These are phyloP conservation scores for Percina caprodes DNA, from an alignment of 2,113 vertebrate species.

Conservation along the genomic window DNA sequence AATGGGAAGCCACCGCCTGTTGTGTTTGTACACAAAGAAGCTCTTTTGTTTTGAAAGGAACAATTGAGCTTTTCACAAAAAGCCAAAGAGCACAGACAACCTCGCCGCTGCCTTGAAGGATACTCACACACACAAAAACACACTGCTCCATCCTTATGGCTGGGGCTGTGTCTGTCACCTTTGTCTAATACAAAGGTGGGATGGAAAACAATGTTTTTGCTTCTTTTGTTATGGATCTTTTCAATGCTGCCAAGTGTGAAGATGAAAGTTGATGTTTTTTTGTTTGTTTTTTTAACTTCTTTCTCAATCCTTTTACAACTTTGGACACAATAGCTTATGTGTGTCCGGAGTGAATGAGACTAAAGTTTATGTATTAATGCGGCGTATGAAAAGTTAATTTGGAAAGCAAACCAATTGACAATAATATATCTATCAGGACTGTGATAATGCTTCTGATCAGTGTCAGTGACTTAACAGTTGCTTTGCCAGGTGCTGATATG, in stretches of 20 bases:
- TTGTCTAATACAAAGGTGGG: slow-evolving; percentile 67
- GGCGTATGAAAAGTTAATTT: not conserved
- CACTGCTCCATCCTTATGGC: slow-evolving; percentile 50
- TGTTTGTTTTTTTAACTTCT: slow-evolving; percentile 7
- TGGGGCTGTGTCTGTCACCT: slow-evolving; percentile 65
- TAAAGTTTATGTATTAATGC: slow-evolving; percentile 9
- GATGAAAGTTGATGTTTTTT: slow-evolving; percentile 33
- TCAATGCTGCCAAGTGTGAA: slow-evolving; percentile 24
- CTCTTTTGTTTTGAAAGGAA: slow-evolving; percentile 77
- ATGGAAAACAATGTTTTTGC: slow-evolving; percentile 46
- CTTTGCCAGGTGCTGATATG: slow-evolving; percentile 58
- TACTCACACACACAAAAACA: slow-evolving; percentile 47
- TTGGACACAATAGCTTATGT: slow-evolving; percentile 8
- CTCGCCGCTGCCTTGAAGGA: slow-evolving; percentile 60
- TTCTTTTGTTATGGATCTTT: slow-evolving; percentile 49
- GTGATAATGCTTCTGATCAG: slow-evolving; percentile 24
- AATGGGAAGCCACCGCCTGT: slow-evolving; percentile 74
- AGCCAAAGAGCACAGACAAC: slow-evolving; percentile 64
- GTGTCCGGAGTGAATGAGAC: not conserved
- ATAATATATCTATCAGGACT: slow-evolving; percentile 3
- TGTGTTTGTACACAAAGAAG: slow-evolving; percentile 78
- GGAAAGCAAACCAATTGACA: not conserved
- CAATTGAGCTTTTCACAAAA: slow-evolving; percentile 76
- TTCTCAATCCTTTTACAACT: slow-evolving; percentile 3
- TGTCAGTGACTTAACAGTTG: slow-evolving; percentile 41